Conservation (phyloP, 2,113 vertebrate species). For the Baryphthengus martii region DNA sequence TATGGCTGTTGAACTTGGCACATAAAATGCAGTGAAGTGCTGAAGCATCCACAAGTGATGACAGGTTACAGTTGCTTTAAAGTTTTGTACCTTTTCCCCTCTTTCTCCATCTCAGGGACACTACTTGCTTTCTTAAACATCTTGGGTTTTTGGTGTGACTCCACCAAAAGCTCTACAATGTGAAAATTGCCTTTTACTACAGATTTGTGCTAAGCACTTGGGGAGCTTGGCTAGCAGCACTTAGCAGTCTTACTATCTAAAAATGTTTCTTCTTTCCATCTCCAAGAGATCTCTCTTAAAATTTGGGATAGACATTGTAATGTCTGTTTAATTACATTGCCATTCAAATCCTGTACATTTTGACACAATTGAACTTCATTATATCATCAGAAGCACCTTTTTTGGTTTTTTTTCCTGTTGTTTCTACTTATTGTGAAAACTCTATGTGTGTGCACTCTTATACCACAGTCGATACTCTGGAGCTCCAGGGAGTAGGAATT, state of each 20-base stretch:
- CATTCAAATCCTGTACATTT: neutral
- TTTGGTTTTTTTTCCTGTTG: neutral
- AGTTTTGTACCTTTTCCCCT: neutral
- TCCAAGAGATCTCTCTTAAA: neutral
- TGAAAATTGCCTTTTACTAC: neutral
- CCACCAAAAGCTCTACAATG: neutral
- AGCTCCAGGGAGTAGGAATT: neutral
- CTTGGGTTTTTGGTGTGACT: neutral
- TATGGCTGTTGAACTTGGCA: neutral
- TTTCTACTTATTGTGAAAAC: neutral
- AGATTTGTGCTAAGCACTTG: neutral
- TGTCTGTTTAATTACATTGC: neutral
- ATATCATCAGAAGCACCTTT: neutral
- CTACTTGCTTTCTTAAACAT: neutral
- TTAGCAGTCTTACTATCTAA: neutral
- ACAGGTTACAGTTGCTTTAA: neutral
- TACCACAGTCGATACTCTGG: neutral
- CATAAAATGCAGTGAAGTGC: neutral
- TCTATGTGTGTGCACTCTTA: fast-evolving
- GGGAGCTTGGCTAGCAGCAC: neutral
- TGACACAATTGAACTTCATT: neutral
- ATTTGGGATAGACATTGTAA: neutral
- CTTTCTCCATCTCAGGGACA: neutral
- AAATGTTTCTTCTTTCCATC: neutral
- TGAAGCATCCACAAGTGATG: neutral